Conservation (phyloP, 2,888 invertebrate genomes). For the Tenthredo notha region DNA sequence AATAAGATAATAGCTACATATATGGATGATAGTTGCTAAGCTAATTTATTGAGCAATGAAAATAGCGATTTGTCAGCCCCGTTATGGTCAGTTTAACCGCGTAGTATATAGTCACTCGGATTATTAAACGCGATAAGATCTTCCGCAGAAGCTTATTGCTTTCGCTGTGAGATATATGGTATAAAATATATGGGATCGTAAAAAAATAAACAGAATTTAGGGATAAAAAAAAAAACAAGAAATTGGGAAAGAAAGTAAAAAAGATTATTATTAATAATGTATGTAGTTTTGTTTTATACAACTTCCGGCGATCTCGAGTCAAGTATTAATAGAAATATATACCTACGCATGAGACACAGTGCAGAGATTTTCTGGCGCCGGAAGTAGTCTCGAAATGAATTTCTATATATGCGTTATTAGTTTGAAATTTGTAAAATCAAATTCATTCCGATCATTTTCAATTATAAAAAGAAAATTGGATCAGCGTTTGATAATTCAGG, state of each 20-base stretch:
- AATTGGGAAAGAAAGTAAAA: background rate
- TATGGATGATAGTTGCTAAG: background rate
- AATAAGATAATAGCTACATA: background rate
- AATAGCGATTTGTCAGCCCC: constrained; percentile 8
- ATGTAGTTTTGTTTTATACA: background rate
- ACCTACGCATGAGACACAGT: background rate
- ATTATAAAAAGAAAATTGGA: no score
- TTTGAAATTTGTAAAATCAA: no score
- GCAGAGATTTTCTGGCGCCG: constrained; percentile 16
- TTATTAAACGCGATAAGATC: constrained; percentile 15
- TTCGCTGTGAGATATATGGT: background rate
- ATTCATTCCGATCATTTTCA: no score
- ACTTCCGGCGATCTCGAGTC: background rate
- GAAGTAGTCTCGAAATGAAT: constrained; percentile 15
- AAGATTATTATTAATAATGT: background rate
- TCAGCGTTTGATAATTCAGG: no score
- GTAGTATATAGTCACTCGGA: background rate
- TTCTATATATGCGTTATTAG: background rate
- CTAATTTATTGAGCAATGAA: constrained; percentile 18
- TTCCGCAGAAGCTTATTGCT: background rate
- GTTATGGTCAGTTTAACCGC: constrained; percentile 8
- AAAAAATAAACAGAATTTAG: background rate
- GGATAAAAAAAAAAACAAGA: background rate
- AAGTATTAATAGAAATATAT: constrained; percentile 19
- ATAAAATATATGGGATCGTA: background rate